Conservation (phyloP, 2,797 vertebrate species). For the Danio tinwini region DNA sequence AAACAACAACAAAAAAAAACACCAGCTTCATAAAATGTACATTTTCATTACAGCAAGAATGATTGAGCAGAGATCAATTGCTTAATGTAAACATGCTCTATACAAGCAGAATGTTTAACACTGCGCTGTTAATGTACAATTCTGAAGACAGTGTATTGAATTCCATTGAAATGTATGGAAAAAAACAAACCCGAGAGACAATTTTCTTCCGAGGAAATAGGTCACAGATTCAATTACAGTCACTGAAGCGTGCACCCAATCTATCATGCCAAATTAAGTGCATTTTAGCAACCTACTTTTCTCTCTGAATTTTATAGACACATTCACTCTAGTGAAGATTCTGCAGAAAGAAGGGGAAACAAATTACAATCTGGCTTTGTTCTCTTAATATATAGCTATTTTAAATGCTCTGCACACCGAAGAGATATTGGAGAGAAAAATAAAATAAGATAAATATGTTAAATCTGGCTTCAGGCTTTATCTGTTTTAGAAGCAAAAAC, state of each 20-base stretch:
- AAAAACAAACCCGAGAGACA: conserved; percentile 95
- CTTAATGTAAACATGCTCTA: conserved; percentile 80
- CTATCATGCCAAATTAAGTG: conserved; percentile 99
- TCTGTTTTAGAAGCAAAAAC: conserved; percentile 65
- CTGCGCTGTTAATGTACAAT: conserved; percentile 88
- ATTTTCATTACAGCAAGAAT: conserved; percentile 25
- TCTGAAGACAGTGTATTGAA: conserved; percentile 93
- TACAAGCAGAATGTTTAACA: conserved; percentile 86
- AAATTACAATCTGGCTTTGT: conserved; percentile 83
- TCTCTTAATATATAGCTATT: conserved; percentile 70
- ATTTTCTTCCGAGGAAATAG: conserved; percentile 99
- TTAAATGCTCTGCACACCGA: conserved; percentile 74
- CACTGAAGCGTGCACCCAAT: conserved; percentile 99
- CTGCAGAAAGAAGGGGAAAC: conserved; percentile 70
- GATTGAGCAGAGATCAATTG: conserved; percentile 76
- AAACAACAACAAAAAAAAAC: too few relatives aligned
- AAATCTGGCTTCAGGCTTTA: conserved; percentile 70
- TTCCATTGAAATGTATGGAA: conserved; percentile 98
- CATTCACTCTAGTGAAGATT: conserved; percentile 94
- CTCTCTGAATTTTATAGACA: conserved; percentile 99
- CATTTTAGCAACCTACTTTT: conserved; percentile 99
- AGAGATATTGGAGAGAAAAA: conserved; percentile 65
- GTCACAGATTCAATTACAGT: conserved; percentile 99
- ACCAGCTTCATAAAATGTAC: conserved; percentile 26
- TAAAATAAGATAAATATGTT: conserved; percentile 48